Conservation (phyloP, 2,797 vertebrate species). For the Sciaenops ocellatus region DNA sequence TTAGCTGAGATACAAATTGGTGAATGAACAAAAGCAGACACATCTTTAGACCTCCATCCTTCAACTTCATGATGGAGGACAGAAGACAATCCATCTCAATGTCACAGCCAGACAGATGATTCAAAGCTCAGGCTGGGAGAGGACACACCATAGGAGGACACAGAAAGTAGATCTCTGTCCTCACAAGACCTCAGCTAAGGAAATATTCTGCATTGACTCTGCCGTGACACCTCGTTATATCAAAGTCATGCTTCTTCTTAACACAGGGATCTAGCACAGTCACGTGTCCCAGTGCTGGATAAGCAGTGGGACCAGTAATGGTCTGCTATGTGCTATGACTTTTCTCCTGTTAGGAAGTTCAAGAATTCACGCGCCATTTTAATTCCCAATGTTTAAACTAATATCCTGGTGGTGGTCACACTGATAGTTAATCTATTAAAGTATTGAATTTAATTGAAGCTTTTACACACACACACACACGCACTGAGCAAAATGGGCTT, state of each 20-base stretch:
- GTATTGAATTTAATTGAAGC: too few species aligned
- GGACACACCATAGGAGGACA: neutral
- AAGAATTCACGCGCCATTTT: too few species aligned
- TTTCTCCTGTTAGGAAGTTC: neutral
- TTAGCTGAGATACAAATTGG: neutral
- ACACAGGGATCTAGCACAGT: neutral
- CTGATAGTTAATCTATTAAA: too few species aligned
- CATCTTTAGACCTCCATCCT: neutral
- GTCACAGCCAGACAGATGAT: neutral
- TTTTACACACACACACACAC: too few species aligned
- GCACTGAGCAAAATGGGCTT: too few species aligned
- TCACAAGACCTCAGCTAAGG: conserved; percentile 14
- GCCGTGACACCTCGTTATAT: neutral
- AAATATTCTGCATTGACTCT: conserved; percentile 22
- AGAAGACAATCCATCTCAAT: neutral
- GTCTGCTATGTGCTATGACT: neutral
- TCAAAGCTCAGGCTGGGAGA: neutral
- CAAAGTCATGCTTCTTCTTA: neutral
- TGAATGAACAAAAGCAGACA: conserved; percentile 8
- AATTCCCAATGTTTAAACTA: too few species aligned
- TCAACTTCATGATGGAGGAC: conserved; percentile 5
- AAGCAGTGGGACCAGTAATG: neutral
- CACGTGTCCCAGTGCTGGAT: conserved; percentile 2
- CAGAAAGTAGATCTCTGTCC: neutral
- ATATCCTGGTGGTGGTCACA: too few species aligned